Evolutionary conservation across 37 sponge, comb jelly and placozoan genomes (phyloP), one percentile per base, ranked within the genome.

Genomic region (Haliclona indistincta): DNA sequence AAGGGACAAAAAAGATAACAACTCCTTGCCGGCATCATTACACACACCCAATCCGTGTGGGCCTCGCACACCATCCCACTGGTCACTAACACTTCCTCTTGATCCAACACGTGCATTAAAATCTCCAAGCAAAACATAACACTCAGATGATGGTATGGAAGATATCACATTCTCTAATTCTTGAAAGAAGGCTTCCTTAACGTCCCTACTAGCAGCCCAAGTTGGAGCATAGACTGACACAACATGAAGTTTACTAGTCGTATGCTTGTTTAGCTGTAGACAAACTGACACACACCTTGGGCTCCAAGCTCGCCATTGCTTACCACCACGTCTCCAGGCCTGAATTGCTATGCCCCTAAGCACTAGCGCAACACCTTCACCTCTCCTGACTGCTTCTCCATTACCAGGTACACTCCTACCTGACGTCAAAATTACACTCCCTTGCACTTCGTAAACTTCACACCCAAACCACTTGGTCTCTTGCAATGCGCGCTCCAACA

Each of bases 1-100:
- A 20, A 64, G 13, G 1, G 45, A 66, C 3, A 73, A 58, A 41
- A 82, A 82, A 56, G 43, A 28, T 4, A 74, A 56, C 36, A 82
- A 30, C 37, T 82, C 83, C 45, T 74, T 54, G 5, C 74, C 83
- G 38, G 83, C 75, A 20, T 82, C 83, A 52, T 82, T 82, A 3
- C 20, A 13, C 13, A 63, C 68, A 26, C 43, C 75, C 62, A 54
- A 73, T 8, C 83, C 83, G 64, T 81, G 75, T 55, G 75, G 68
- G 1, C 67, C 83, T 40, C 83, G 47, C 20, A 37, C 70, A 34
- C 38, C 19, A 6, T 43, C 29, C 83, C 83, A 82, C 36, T 49
- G 37, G 20, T 74, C 75, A 74, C 49, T 68, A 22, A 4, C 23
- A 3, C 28, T 53, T 2, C 54, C 19, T 30, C 80, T 68, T 13